Evolutionary conservation across 2,888 invertebrate species (phyloP).

Genomic region (Macaria notata): DNA sequence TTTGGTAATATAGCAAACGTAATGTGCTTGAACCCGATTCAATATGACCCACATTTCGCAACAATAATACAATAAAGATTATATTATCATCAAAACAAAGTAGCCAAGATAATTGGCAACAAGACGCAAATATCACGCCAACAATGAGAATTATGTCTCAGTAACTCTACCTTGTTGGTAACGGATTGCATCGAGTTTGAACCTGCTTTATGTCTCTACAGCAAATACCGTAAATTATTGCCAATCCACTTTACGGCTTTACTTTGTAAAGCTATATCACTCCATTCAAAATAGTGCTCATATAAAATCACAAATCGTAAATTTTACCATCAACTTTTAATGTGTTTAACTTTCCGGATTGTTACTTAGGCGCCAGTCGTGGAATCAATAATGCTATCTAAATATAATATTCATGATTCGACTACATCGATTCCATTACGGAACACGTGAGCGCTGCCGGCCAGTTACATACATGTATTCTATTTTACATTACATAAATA

Average conservation of each 20-base stretch:
- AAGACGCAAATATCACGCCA: too few species aligned
- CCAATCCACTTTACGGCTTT: constrained; percentile 43
- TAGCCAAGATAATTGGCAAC: too few species aligned
- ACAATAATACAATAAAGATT: too few species aligned
- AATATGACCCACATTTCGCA: too few species aligned
- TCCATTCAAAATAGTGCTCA: constrained; percentile 31
- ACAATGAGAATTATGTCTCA: too few species aligned
- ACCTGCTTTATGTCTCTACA: constrained; percentile 15
- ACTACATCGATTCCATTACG: background rate
- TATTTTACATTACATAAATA: too few species aligned
- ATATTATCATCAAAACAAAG: too few species aligned
- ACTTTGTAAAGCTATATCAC: constrained; percentile 36
- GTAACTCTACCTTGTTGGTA: too few species aligned
- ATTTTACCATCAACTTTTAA: constrained; percentile 26
- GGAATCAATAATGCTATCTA: constrained; percentile 1
- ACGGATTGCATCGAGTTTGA: background rate
- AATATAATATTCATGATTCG: background rate
- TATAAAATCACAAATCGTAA: constrained; percentile 35
- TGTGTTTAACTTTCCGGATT: constrained; percentile 21
- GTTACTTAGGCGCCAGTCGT: constrained; percentile 17
- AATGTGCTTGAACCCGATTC: too few species aligned
- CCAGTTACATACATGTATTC: too few species aligned
- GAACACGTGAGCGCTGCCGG: too few species aligned
- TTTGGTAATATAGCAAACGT: too few species aligned
- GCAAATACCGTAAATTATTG: constrained; percentile 37